A percentile compares a stretch with the other conserved stretches of the same genome.
These are phyloP conservation scores for Drepana falcataria DNA, from an alignment of 2,888 invertebrate species.

Conservation along the genomic window DNA sequence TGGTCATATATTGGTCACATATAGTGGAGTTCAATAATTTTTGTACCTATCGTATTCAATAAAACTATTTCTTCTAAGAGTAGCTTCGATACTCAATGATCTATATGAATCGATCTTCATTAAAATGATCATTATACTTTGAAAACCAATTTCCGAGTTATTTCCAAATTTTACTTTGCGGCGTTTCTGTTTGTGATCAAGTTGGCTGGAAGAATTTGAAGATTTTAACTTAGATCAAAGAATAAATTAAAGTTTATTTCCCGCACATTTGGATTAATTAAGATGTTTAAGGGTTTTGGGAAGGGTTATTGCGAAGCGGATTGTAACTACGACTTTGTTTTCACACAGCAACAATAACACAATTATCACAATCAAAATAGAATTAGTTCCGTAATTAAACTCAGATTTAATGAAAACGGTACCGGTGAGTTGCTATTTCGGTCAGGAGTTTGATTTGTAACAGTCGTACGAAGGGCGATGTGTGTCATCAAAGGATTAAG, in stretches of 20 bases:
- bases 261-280: conserved; percentile 25
- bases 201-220: conserved; percentile 20
- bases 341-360: conserved; percentile 13
- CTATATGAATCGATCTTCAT: background rate
- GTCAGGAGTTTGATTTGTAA: background rate
- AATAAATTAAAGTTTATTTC: conserved; percentile 25
- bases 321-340: conserved; percentile 9
- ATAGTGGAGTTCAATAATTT: no score
- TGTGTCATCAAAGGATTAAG: background rate
- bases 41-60: no score
- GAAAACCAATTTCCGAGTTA: conserved; percentile 16
- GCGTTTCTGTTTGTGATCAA: conserved; percentile 15
- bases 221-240: conserved; percentile 26
- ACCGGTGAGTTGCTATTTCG: background rate
- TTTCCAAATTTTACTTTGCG: conserved; percentile 13
- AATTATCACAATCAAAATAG: conserved; percentile 14
- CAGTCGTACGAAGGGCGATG: background rate
- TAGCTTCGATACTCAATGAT: background rate
- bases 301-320: background rate
- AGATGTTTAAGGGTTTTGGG: conserved; percentile 5
- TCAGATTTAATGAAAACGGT: conserved; percentile 4
- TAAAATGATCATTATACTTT: background rate
- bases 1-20: no score
- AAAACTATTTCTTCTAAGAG: no score
- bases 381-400: conserved; percentile 5